These are phyloP conservation scores for Muntiacus reevesi DNA, from an alignment of 2,113 vertebrate genomes.

Conservation along the genomic window DNA sequence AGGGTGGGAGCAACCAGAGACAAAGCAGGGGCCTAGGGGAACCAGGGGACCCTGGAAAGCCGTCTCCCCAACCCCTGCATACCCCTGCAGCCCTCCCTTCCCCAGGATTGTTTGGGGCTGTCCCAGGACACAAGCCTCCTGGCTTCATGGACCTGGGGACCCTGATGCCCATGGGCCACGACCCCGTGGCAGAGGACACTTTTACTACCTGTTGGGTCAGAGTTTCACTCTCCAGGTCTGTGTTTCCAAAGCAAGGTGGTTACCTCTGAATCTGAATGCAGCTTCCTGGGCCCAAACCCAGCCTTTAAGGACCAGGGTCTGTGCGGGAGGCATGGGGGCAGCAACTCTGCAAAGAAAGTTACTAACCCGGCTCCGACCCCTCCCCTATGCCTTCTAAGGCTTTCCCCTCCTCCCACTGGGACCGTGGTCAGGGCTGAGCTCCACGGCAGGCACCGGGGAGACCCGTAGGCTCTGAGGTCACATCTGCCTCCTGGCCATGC, in stretches of 20 bases:
- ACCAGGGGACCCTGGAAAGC: neutral
- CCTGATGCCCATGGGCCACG: rapidly evolving
- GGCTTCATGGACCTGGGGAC: neutral
- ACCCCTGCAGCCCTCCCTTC: neutral
- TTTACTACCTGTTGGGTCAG: neutral
- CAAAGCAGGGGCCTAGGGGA: neutral
- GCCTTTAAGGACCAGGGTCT: neutral
- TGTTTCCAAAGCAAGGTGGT: neutral
- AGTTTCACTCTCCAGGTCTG: neutral
- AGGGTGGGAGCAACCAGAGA: neutral
- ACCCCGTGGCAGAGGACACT: rapidly evolving
- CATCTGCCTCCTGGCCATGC: neutral
- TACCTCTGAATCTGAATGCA: neutral
- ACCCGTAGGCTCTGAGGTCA: neutral
- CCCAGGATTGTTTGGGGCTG: neutral
- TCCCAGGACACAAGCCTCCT: neutral
- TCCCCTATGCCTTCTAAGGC: rapidly evolving
- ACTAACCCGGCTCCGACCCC: rapidly evolving
- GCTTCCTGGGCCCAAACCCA: neutral
- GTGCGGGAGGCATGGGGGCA: too few species aligned
- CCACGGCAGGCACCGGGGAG: rapidly evolving
- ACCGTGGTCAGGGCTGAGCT: neutral
- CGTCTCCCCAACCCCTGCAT: too few species aligned
- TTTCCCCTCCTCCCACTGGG: neutral
- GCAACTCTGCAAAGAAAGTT: neutral